Conservation (phyloP, 2,113 vertebrate genomes). For the Cynocephalus volans region DNA sequence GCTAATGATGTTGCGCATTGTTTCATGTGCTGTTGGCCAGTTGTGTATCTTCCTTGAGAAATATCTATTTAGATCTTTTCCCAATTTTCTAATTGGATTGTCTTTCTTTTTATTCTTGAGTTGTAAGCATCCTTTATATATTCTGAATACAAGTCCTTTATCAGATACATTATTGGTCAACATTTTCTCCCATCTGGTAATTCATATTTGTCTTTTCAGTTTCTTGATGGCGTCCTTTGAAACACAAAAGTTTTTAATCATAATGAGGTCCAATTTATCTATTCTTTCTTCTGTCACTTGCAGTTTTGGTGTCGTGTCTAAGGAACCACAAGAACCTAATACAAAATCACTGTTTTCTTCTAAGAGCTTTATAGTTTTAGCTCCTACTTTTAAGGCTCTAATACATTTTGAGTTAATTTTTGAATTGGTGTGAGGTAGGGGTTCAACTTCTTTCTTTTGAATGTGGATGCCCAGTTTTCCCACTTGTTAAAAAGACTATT, state of each 20-base stretch:
- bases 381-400: slow-evolving; percentile 15
- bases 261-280: not conserved
- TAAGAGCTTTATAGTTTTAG: slow-evolving; percentile 48
- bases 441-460: slow-evolving; percentile 52
- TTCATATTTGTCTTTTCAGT: slow-evolving; percentile 30
- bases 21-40: slow-evolving; percentile 28
- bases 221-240: slow-evolving; percentile 39
- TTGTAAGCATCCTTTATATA: not conserved
- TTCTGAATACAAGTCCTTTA: slow-evolving; percentile 35
- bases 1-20: not conserved
- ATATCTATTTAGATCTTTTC: slow-evolving; percentile 45
- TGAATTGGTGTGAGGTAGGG: not conserved
- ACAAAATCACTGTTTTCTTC: not conserved
- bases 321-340: slow-evolving; percentile 45
- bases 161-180: slow-evolving; percentile 29
- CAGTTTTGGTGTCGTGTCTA: slow-evolving; percentile 36
- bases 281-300: not conserved
- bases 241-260: slow-evolving; percentile 47
- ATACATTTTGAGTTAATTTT: slow-evolving; percentile 29
- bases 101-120: slow-evolving; percentile 51
- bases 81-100: slow-evolving; percentile 26
- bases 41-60: slow-evolving; percentile 7
- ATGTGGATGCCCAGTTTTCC: not conserved
- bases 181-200: slow-evolving; percentile 12
- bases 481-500: slow-evolving; percentile 38